Percentiles rank a stretch among this genome's conserved stretches.
Conservation (phyloP, 2,113 vertebrate genomes). For the Lepus europaeus region DNA sequence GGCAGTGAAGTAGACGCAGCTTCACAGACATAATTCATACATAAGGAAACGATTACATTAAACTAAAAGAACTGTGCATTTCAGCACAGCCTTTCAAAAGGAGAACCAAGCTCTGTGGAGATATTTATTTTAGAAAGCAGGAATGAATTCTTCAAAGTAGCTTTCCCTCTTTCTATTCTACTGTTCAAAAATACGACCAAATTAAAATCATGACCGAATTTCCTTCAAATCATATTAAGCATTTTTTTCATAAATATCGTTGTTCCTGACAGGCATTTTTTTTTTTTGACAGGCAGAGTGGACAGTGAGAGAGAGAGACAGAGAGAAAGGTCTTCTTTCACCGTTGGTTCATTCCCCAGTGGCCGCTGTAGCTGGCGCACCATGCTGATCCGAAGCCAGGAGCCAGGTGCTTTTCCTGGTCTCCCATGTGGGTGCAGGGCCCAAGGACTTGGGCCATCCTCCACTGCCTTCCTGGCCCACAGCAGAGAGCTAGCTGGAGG, state of each 20-base stretch:
- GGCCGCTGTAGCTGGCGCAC: too few species aligned
- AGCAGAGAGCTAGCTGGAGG: too few species aligned
- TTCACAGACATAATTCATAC: conserved; percentile 58
- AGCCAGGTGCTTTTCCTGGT: too few species aligned
- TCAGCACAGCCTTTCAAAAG: conserved; percentile 32
- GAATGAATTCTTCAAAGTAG: background rate
- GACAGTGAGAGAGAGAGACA: too few species aligned
- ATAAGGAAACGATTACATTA: conserved; percentile 13
- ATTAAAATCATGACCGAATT: background rate
- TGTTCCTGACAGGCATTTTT: background rate
- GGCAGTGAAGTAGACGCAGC: conserved; percentile 57
- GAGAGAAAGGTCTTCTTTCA: too few species aligned
- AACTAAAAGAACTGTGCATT: background rate
- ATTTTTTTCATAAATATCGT: background rate
- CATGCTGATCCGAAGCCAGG: too few species aligned
- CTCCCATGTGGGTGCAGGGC: too few species aligned
- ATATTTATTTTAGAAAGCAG: conserved; percentile 24
- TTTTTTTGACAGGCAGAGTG: too few species aligned
- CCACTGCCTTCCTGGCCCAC: too few species aligned
- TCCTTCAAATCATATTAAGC: background rate
- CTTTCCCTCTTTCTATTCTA: background rate
- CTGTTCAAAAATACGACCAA: background rate
- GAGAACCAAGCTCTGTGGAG: conserved; percentile 9
- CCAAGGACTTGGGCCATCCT: too few species aligned
- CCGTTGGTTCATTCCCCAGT: too few species aligned